Conservation (phyloP, 2,797 vertebrate genomes). For the Cyclura pinguis region DNA sequence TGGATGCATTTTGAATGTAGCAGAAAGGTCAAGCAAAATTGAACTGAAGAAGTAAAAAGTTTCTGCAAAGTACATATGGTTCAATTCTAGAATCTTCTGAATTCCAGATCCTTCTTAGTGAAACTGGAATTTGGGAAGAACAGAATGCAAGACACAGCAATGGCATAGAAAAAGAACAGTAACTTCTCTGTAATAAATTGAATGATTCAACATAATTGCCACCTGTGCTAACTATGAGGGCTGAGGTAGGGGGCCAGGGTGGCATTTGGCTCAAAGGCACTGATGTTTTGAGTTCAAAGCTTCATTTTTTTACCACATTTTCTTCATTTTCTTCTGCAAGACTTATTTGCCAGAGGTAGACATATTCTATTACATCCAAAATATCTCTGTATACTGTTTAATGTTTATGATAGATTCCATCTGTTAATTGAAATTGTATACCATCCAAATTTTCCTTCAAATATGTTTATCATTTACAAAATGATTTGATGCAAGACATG, state of each 20-base stretch:
- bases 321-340: constrained; percentile 52
- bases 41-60: not conserved
- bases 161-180: not conserved
- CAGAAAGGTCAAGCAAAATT: not conserved
- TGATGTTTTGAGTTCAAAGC: constrained; percentile 37
- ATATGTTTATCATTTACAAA: constrained; percentile 79
- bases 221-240: constrained; percentile 1
- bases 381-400: constrained; percentile 68
- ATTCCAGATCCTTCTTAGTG: not conserved
- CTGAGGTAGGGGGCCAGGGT: constrained; percentile 4
- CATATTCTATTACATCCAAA: constrained; percentile 65
- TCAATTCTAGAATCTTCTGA: not conserved
- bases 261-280: constrained; percentile 11
- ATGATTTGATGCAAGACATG: constrained; percentile 48
- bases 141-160: not conserved
- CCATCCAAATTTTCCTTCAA: constrained; percentile 77
- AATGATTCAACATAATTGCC: constrained; percentile 29
- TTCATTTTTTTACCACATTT: constrained; percentile 24
- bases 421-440: constrained; percentile 75
- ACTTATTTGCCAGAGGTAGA: constrained; percentile 64
- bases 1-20: not conserved
- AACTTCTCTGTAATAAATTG: not conserved
- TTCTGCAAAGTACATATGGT: not conserved
- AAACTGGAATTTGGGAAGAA: not conserved
- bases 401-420: constrained; percentile 76